phyloP scores from a whole-genome alignment of 2,113 vertebrate genomes.

The Xyliphius kryptos region DNA sequence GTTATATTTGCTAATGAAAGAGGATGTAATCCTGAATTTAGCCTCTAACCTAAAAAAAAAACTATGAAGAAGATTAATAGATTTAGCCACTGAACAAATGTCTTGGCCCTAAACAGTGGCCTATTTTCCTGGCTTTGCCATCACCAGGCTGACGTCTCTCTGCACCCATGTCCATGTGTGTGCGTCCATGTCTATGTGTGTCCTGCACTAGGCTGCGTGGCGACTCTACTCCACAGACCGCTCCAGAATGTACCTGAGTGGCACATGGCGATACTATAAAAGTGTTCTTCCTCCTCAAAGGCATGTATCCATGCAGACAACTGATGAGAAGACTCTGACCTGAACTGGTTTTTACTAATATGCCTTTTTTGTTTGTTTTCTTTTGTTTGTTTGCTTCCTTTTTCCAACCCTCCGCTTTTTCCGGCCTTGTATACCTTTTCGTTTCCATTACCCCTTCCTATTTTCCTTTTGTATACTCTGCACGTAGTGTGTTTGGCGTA shows the following conservation, averaged over 20 bases:
- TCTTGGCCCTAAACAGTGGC: conserved; percentile 24
- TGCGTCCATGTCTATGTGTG: conserved; percentile 34
- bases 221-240: conserved; percentile 76
- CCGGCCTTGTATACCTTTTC: conserved; percentile 49
- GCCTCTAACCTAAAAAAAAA: neutral
- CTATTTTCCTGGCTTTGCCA: conserved; percentile 29
- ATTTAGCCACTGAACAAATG: conserved; percentile 33
- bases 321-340: conserved; percentile 59
- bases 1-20: too few species aligned
- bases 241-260: conserved; percentile 74
- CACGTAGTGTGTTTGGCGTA: conserved; percentile 98
- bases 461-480: conserved; percentile 66
- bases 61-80: neutral
- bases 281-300: conserved; percentile 76
- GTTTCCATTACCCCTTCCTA: conserved; percentile 45
- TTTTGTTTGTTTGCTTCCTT: conserved; percentile 41
- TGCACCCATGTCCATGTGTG: conserved; percentile 38
- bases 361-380: conserved; percentile 56
- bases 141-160: conserved; percentile 42
- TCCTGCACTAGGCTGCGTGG: conserved; percentile 75
- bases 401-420: conserved; percentile 62
- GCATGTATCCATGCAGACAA: conserved; percentile 74
- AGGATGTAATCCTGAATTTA: too few species aligned
- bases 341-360: conserved; percentile 73
- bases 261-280: conserved; percentile 78